Percentiles rank a stretch among this genome's conserved stretches.
phyloP scores from a whole-genome alignment of 2,113 vertebrate species.

The Myotis davidii region DNA sequence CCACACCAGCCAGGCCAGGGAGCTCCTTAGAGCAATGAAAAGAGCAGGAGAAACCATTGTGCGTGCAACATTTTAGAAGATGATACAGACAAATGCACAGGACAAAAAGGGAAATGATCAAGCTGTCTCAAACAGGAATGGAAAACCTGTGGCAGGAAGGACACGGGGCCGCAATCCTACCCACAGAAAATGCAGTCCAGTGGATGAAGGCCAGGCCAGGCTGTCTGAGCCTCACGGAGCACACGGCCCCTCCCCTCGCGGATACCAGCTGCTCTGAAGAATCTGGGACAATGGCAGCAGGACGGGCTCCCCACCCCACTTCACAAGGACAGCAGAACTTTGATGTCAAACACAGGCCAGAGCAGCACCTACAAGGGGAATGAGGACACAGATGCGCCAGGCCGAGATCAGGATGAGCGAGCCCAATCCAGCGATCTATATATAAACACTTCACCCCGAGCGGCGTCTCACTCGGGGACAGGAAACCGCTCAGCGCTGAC shows the following conservation, averaged over 20 bases:
- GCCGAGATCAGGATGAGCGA: neutral
- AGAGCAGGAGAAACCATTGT: neutral
- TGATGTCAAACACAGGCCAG: neutral
- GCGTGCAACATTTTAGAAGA: neutral
- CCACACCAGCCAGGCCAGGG: too few species aligned
- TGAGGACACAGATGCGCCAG: neutral
- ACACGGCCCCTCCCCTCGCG: neutral
- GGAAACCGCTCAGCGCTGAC: neutral
- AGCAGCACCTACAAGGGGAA: neutral
- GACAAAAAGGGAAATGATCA: neutral
- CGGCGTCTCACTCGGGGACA: neutral
- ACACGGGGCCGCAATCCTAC: neutral
- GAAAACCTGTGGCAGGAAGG: neutral
- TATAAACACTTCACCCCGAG: neutral
- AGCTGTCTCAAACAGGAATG: neutral
- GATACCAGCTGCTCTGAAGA: neutral
- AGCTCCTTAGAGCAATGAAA: neutral
- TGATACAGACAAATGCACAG: neutral
- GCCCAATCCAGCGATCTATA: neutral
- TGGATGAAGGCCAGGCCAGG: neutral
- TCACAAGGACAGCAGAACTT: neutral
- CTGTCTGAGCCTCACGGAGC: neutral
- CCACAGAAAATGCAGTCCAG: neutral
- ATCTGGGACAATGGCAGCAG: fast-evolving
- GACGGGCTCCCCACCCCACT: neutral